A percentile compares a stretch with the other conserved stretches of the same genome.
Evolutionary conservation across 1,140 invertebrate species (phyloP).

Genomic region (Archivesica marissinica): DNA sequence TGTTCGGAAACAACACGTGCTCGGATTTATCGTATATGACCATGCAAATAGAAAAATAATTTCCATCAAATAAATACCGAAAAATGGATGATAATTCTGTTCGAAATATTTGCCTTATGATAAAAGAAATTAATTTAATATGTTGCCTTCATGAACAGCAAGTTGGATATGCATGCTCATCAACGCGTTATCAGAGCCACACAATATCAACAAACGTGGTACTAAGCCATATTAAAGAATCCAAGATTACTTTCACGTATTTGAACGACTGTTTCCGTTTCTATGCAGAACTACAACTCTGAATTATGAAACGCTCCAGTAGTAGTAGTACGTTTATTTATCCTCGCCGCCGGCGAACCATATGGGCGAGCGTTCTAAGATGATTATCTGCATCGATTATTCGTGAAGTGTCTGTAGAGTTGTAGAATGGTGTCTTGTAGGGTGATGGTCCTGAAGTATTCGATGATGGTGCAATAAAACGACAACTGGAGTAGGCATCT

Average conservation of each 20-base stretch:
- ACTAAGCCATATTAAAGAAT: constrained; percentile 20
- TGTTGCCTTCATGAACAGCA: constrained; percentile 32
- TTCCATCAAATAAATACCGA: constrained; percentile 49
- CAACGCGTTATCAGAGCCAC: not conserved
- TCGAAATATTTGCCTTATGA: constrained; percentile 45
- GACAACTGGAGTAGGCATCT: too few relatives aligned
- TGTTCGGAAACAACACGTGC: constrained; percentile 56
- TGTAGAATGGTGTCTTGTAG: too few relatives aligned
- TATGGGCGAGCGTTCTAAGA: too few relatives aligned
- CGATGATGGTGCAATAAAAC: too few relatives aligned
- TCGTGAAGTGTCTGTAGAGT: too few relatives aligned
- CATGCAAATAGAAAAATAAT: constrained; percentile 47
- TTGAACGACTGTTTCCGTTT: constrained; percentile 33
- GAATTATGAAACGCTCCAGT: not conserved
- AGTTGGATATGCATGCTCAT: not conserved
- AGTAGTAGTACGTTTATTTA: too few relatives aligned
- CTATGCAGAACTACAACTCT: not conserved
- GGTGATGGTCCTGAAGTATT: too few relatives aligned
- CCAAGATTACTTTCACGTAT: constrained; percentile 9
- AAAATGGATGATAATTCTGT: constrained; percentile 55
- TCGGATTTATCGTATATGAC: constrained; percentile 26
- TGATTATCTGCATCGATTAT: too few relatives aligned
- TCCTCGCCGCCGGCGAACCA: too few relatives aligned
- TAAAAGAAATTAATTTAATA: constrained; percentile 59
- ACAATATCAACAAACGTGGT: constrained; percentile 1